Base-by-base conservation (phyloP, 2,113 vertebrate genomes). In the Lagopus muta region DNA sequence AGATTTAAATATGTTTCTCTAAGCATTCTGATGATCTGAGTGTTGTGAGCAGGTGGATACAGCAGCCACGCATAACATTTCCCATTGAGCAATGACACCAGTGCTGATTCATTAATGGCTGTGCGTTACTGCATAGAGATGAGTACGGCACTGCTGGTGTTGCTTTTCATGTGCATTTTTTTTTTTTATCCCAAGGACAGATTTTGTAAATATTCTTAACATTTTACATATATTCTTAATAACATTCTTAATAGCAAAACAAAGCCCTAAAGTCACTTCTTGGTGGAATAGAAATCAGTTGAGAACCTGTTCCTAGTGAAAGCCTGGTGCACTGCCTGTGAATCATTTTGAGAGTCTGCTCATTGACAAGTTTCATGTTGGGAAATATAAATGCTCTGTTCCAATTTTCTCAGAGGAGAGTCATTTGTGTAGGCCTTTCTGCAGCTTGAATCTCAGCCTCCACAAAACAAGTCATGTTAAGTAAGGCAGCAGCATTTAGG, bases 401-500 rank as follows among this genome's bases (percentile, higher is more conserved):
- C 83, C 83, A 65, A 70, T 92, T 94, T 92, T 60, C 81, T 94
- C 47, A 57, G 71, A 86, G 71, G 73, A 92, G 58, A 83, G 48
- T 82, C 14, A 84, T 95, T 94, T 94, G 95, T 89, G 91, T 76
- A 83, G 86, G 86, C 83, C 81, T 92, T 88, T 94, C 90, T 95
- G 87, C 47, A 90, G 67, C 70, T 88, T 50, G 60, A 96, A 94
- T 94, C 94, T 58, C 94, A 96, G 93, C 66, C 90, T 97, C 75
- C 70, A 92, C 83, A 83, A 89, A 95, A 88, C n/a, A 58, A 86
- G 86, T 88, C 71, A 36, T 61, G 61, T 38, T 90, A 93, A 79
- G 89, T 78, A 86, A 94, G 92, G 91, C 80, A 96, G 81, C 54
- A 84, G 66, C 93, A 89, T 92, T 95, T 94, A 95, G 74, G 73